These are phyloP conservation scores for Andrena dorsata DNA, from an alignment of 2,888 invertebrate genomes.

Conservation along the genomic window DNA sequence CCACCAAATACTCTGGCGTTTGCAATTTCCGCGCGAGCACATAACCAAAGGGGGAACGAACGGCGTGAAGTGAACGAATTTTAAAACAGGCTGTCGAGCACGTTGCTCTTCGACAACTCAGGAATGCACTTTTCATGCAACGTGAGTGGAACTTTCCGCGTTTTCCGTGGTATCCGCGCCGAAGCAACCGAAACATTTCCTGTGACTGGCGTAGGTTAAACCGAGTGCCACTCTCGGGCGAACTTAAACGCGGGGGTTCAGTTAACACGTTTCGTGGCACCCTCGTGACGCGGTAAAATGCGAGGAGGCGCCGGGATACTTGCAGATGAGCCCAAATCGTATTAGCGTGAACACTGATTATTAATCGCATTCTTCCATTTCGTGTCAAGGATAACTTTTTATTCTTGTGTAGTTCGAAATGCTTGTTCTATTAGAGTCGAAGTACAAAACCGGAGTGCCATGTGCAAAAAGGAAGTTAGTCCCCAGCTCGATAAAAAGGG, in stretches of 20 bases:
- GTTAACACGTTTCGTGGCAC: conserved; percentile 42
- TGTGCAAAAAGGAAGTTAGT: too few relatives aligned
- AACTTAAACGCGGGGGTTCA: conserved; percentile 36
- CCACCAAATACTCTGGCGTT: too few relatives aligned
- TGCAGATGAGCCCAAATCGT: neutral
- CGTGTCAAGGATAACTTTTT: neutral
- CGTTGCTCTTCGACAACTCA: neutral
- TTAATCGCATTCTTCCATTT: too few relatives aligned
- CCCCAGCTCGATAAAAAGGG: neutral
- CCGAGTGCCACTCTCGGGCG: conserved; percentile 29
- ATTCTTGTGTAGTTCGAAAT: neutral
- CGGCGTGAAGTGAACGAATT: neutral
- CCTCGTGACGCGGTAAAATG: conserved; percentile 21
- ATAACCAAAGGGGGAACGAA: too few relatives aligned
- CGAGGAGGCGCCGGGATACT: conserved; percentile 35
- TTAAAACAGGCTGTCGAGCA: neutral
- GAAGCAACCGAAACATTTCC: conserved; percentile 40
- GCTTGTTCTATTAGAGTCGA: neutral
- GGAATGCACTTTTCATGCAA: neutral
- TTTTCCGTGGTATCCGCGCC: conserved; percentile 20
- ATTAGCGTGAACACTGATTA: neutral
- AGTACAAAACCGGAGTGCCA: too few relatives aligned
- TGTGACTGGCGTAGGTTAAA: conserved; percentile 38
- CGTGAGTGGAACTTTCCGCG: conserved; percentile 37
- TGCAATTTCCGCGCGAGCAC: too few relatives aligned